Percentiles rank a stretch among this genome's conserved stretches.
Evolutionary conservation across 2,113 vertebrate genomes (phyloP).

Genomic region (Planiliza haematocheilus): DNA sequence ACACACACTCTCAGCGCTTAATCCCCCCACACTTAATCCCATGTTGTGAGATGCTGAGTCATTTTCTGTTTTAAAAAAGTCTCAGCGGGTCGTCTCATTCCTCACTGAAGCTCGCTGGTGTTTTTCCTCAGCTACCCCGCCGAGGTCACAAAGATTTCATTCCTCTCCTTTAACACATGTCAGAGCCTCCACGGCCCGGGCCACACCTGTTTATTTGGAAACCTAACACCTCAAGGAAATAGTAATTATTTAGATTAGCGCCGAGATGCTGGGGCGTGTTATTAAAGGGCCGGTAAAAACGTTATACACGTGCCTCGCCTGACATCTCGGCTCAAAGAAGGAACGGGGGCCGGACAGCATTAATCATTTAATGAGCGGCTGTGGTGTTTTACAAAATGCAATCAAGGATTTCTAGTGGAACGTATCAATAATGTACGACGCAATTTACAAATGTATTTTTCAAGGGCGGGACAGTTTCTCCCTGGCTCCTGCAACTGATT

Average conservation of each 20-base stretch:
- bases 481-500: slow-evolving; percentile 17
- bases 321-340: slow-evolving; percentile 40
- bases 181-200: slow-evolving; percentile 17
- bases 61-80: slow-evolving; percentile 42
- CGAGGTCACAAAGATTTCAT: slow-evolving; percentile 36
- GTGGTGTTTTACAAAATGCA: slow-evolving; percentile 68
- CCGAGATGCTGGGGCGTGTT: slow-evolving; percentile 51
- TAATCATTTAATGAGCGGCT: slow-evolving; percentile 71
- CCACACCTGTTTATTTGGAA: slow-evolving; percentile 43
- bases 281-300: slow-evolving; percentile 59
- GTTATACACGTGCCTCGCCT: slow-evolving; percentile 30
- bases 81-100: slow-evolving; percentile 7
- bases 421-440: slow-evolving; percentile 73
- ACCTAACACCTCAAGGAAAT: slow-evolving; percentile 55
- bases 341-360: slow-evolving; percentile 46
- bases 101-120: not conserved
- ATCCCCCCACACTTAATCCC: slow-evolving; percentile 20
- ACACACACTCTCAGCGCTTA: slow-evolving; percentile 1
- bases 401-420: slow-evolving; percentile 61
- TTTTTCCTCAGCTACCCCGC: not conserved
- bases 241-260: slow-evolving; percentile 58
- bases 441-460: slow-evolving; percentile 63
- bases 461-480: slow-evolving; percentile 38
- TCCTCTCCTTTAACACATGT: slow-evolving; percentile 51
- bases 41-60: slow-evolving; percentile 33